Percentiles rank a stretch among this genome's conserved stretches.
Evolutionary conservation across 2,113 vertebrate species (phyloP).

Genomic region (Galbula dea): DNA sequence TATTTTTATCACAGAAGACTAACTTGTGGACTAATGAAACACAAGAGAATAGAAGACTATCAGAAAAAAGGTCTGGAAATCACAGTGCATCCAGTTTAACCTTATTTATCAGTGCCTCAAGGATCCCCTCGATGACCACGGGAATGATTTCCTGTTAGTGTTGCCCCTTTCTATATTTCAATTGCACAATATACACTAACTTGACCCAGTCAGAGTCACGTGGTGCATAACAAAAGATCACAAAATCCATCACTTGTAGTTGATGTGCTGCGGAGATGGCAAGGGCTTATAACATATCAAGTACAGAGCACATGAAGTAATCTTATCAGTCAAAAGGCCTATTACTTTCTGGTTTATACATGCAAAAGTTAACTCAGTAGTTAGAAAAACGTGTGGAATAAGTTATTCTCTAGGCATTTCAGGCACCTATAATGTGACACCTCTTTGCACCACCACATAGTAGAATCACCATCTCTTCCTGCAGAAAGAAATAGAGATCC

Average conservation of each 20-base stretch:
- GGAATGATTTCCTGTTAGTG: neutral
- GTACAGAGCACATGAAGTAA: neutral
- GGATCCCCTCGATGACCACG: neutral
- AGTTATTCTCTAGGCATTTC: neutral
- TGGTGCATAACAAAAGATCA: neutral
- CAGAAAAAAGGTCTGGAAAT: neutral
- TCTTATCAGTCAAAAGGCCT: neutral
- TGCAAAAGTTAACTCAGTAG: neutral
- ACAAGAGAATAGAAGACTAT: neutral
- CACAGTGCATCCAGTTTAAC: neutral
- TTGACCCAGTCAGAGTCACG: neutral
- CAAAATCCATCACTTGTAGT: neutral
- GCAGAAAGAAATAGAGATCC: neutral
- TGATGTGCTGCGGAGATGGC: neutral
- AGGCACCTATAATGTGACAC: rapidly evolving
- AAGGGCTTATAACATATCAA: neutral
- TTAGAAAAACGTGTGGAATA: neutral
- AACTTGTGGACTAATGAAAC: neutral
- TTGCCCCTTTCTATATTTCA: neutral
- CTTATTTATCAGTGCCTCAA: neutral
- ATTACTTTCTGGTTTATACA: neutral
- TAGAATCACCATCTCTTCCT: neutral
- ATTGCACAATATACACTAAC: neutral
- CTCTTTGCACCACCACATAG: neutral
- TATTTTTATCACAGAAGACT: neutral